Percentiles rank a stretch among this genome's conserved stretches.
These are phyloP conservation scores for Vireo altiloquus DNA, from an alignment of 2,113 vertebrate species.

Conservation along the genomic window DNA sequence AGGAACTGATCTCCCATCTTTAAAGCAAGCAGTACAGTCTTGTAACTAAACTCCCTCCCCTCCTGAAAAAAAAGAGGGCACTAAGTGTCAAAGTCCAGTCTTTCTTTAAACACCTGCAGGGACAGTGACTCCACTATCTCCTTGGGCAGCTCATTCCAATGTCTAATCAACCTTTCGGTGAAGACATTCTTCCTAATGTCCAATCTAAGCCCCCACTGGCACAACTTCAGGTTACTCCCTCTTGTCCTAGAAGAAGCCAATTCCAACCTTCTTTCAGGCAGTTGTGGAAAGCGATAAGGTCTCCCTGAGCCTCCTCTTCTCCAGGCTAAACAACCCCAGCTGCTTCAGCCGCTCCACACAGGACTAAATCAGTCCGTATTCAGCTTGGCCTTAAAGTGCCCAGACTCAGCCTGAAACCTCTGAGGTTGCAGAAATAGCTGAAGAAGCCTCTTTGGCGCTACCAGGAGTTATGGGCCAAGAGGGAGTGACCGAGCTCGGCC, in stretches of 20 bases:
- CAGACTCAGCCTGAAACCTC: neutral
- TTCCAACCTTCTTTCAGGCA: too few relatives aligned
- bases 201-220: neutral
- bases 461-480: fast-evolving
- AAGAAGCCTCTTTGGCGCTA: neutral
- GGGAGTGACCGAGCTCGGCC: neutral
- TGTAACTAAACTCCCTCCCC: neutral
- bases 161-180: neutral
- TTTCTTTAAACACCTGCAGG: neutral
- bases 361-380: fast-evolving
- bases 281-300: neutral
- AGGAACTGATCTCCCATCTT: neutral
- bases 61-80: neutral
- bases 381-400: too few relatives aligned
- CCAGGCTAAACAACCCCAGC: neutral
- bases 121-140: neutral
- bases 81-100: neutral
- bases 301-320: too few relatives aligned
- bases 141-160: neutral
- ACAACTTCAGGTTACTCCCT: neutral
- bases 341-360: neutral
- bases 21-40: neutral
- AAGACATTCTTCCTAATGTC: neutral
- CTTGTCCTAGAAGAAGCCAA: neutral
- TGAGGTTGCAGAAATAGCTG: fast-evolving